A percentile compares a stretch with the other conserved stretches of the same genome.
Evolutionary conservation across 2,113 vertebrate genomes (phyloP).

Genomic region (Mola mola): DNA sequence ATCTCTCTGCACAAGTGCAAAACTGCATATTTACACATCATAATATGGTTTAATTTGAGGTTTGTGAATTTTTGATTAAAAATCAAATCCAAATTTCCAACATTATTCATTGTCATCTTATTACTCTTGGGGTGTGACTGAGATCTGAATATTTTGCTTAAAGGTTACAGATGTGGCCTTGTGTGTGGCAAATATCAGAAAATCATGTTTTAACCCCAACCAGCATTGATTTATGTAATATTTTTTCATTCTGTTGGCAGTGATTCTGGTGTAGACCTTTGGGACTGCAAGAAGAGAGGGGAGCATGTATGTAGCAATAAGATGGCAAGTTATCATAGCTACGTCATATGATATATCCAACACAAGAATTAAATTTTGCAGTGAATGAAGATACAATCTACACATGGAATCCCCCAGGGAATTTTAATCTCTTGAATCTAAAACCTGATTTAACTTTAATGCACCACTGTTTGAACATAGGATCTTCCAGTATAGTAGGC

Average conservation of each 20-base stretch:
- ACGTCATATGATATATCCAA: constrained; percentile 16
- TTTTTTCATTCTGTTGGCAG: neutral
- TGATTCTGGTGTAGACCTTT: constrained; percentile 15
- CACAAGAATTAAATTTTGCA: constrained; percentile 25
- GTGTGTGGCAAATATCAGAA: neutral
- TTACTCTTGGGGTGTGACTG: neutral
- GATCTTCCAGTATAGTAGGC: constrained; percentile 4
- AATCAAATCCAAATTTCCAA: neutral
- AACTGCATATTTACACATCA: neutral
- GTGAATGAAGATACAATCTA: constrained; percentile 21
- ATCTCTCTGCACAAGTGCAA: constrained; percentile 1
- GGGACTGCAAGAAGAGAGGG: neutral
- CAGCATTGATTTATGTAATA: neutral
- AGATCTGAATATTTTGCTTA: constrained; percentile 1
- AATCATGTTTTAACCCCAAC: neutral
- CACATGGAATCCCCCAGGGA: constrained; percentile 27
- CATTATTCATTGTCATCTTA: neutral
- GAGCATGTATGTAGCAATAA: constrained; percentile 1
- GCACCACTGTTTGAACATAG: constrained; percentile 26
- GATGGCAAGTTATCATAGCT: neutral
- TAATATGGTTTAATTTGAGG: too few species aligned
- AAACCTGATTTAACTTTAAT: constrained; percentile 45
- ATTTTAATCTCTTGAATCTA: constrained; percentile 54
- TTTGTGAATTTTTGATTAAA: neutral
- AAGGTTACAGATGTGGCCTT: neutral